Evolutionary conservation across 2,797 vertebrate species (phyloP), one percentile per base, ranked within the genome.

Genomic region (Sebastes steindachneri): DNA sequence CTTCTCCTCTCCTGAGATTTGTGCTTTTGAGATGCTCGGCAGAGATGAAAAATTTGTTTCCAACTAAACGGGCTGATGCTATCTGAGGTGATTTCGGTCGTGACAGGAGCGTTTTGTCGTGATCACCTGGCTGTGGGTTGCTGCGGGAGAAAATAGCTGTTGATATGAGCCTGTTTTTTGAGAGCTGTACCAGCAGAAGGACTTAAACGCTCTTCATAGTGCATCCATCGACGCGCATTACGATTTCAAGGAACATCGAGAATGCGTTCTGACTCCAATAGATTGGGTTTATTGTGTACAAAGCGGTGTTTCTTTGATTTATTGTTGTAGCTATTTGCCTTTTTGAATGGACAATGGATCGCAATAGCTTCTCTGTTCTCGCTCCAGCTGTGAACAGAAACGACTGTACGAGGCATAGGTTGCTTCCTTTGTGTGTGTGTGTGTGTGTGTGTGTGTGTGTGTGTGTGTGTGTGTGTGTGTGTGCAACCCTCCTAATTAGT

Each of bases 401-500:
- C 4, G 9, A 81, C 69, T 86, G 73, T 66, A 67, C 57, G 37
- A 88, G 71, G 71, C 80, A 85, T 48, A 86, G 80, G 88, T 90
- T 86, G 68, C 75, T 82, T 88, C 65, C 70, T 83, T 57, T 83
- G 31, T 69, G 54, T 68, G 58, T 33, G 23, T 68, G 58, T 33
- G 23, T 55, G 37, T 57, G 45, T 33, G 60, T 48, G 62, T 21
- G 67, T 48, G 4, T 31, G 58, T 45, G 33, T 83, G 31, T 69
- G 58, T 68, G 58, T 35, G 23, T 68, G 58, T 33, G 35, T 57
- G 45, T 33, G 60, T 45, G 62, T 21, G 68, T 48, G 3, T 33
- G 58, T 45, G 35, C 77, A 73, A 45, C 77, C 70, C 70, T 76
- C 71, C 92, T 93, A 94, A 95, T 95, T 95, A 93, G 91, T 77